Percentiles rank a stretch among this genome's conserved stretches.
Evolutionary conservation across 1,140 invertebrate species (phyloP).

Genomic region (Sarcophaga bullata): DNA sequence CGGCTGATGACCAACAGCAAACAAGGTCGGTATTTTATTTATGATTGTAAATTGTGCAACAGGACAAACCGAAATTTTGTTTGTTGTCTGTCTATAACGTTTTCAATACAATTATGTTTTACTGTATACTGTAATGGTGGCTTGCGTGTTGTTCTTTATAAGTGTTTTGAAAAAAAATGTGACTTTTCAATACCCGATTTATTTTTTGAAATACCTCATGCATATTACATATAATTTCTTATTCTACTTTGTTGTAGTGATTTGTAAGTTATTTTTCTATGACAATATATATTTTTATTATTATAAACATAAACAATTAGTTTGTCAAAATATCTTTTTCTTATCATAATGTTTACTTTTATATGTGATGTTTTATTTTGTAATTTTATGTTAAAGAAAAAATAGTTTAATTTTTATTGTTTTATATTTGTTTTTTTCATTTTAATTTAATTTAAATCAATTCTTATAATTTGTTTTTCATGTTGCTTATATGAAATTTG

Average conservation of each 20-base stretch:
- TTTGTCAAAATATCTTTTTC: too few relatives aligned
- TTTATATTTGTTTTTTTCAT: background rate
- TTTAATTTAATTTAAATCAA: background rate
- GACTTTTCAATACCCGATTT: background rate
- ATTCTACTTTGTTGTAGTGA: background rate
- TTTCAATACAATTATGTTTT: background rate
- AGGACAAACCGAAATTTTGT: background rate
- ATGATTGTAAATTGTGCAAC: conserved; percentile 30
- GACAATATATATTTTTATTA: background rate
- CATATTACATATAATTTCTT: background rate
- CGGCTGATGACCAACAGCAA: conserved; percentile 35
- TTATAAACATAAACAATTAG: background rate
- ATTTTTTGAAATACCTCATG: conserved; percentile 31
- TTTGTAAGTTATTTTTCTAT: background rate
- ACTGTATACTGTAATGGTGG: conserved; percentile 9
- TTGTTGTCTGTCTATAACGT: background rate
- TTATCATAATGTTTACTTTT: background rate
- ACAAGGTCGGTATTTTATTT: conserved; percentile 64
- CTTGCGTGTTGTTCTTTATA: background rate
- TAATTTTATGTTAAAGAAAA: background rate
- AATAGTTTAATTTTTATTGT: background rate
- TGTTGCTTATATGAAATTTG: too few relatives aligned
- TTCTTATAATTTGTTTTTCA: too few relatives aligned
- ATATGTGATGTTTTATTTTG: conserved; percentile 27
- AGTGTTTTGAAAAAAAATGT: background rate